Conservation (phyloP, 2,797 vertebrate genomes). For the Paratrypauchen microcephalus region DNA sequence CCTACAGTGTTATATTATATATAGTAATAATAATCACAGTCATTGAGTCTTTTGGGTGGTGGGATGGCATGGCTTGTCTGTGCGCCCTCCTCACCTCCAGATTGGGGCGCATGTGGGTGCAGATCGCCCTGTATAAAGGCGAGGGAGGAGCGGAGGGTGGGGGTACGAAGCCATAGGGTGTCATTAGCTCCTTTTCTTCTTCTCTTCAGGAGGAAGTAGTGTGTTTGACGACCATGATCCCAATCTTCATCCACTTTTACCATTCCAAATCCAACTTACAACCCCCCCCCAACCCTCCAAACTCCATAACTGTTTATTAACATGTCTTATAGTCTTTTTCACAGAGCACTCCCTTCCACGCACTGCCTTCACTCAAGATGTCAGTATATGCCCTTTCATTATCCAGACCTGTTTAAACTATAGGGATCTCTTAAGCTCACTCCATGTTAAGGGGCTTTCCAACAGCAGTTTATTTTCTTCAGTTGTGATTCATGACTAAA, state of each 20-base stretch:
- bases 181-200: slow-evolving; percentile 78
- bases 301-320: slow-evolving; percentile 79
- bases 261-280: not conserved
- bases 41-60: slow-evolving; percentile 65
- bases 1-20: slow-evolving; percentile 78
- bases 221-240: slow-evolving; percentile 71
- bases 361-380: slow-evolving; percentile 60
- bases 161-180: slow-evolving; percentile 73
- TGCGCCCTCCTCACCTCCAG: slow-evolving; percentile 67
- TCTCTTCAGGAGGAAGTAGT: slow-evolving; percentile 74
- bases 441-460: slow-evolving; percentile 51
- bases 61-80: slow-evolving; percentile 69
- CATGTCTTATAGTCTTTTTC: slow-evolving; percentile 67
- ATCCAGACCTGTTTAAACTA: slow-evolving; percentile 56
- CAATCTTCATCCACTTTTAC: slow-evolving; percentile 48
- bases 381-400: slow-evolving; percentile 56
- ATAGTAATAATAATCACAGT: slow-evolving; percentile 83
- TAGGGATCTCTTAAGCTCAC: slow-evolving; percentile 35
- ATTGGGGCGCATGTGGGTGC: slow-evolving; percentile 56
- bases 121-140: slow-evolving; percentile 75
- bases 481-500: slow-evolving; percentile 11
- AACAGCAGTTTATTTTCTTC: slow-evolving; percentile 38
- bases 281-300: slow-evolving; percentile 31
- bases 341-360: slow-evolving; percentile 55
- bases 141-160: slow-evolving; percentile 70